Base-by-base conservation (phyloP, 2,113 vertebrate genomes). In the Maccullochella peelii region DNA sequence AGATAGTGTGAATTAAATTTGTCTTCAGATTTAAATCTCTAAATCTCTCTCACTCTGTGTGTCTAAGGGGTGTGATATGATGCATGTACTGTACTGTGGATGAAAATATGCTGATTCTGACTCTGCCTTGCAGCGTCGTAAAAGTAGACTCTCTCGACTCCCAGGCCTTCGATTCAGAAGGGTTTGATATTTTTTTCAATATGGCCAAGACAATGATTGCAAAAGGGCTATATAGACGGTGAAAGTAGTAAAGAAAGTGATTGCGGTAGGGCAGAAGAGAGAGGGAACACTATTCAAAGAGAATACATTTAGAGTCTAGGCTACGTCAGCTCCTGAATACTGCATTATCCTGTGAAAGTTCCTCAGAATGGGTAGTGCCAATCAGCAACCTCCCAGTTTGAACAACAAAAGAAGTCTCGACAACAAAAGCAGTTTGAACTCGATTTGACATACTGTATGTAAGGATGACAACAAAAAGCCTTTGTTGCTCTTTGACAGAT, bases 1-100 rank as follows among this genome's bases (percentile, higher is more conserved):
- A 90, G 82, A 91, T 68, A 77, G 81, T 27, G 72, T 59, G 68
- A 84, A 86, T 85, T 86, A 61, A 80, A 86, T 88, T 73, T 86
- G 86, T 81, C 63, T 54, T 55, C 71, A 55, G 73, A 85, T 90
- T 71, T 80, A 77, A 86, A 89, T 85, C 71, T 62, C 40, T 27
- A 66, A 81, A 84, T 75, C 84, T 55, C 68, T 74, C 27, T 73
- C n/a, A n/a, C 59, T 74, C 23, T 49, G 3, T n/a, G 9, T 52
- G 23, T 74, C 65, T 76, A 14, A 0, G 33, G 61, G 8, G 25
- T 1, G 73, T 62, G 72, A 86, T 79, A 44, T 54, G 62, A 69
- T 58, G 71, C 77, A 68, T 74, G 44, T 70, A 27, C 62, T n/a
- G 36, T 38, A 44, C 25, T 27, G 9, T 25, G 62, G 63, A 59